phyloP scores from a whole-genome alignment of 2,797 vertebrate species.

The Tadarida brasiliensis region DNA sequence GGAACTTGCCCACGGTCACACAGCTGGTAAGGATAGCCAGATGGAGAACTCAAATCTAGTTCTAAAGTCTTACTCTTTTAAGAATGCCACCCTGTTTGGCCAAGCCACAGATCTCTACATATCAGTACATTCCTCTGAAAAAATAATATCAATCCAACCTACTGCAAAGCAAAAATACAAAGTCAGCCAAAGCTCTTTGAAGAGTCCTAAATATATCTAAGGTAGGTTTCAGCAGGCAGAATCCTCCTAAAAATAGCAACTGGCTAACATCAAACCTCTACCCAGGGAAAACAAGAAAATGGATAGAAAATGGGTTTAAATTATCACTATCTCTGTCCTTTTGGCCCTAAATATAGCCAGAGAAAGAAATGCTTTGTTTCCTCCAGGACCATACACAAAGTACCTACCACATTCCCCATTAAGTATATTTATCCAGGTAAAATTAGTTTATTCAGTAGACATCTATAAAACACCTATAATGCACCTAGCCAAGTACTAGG shows the following conservation, averaged over 20 bases:
- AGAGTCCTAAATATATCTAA: background rate
- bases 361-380: slow-evolving; percentile 12
- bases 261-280: slow-evolving; percentile 9
- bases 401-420: background rate
- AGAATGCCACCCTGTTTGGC: background rate
- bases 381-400: background rate
- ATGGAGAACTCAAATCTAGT: background rate
- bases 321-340: slow-evolving; percentile 10
- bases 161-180: background rate
- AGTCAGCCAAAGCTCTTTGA: background rate
- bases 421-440: background rate
- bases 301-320: background rate
- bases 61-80: slow-evolving; percentile 18
- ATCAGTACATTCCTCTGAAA: background rate
- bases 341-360: background rate
- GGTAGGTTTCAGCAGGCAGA: slow-evolving; percentile 1
- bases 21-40: background rate
- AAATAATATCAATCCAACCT: background rate
- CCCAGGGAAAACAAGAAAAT: background rate
- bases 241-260: slow-evolving; percentile 26
- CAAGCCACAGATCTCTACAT: background rate
- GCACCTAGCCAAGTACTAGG: background rate
- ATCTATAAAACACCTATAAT: background rate
- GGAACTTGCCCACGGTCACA: background rate
- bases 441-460: background rate